phyloP scores from a whole-genome alignment of 2,797 vertebrate species.

The Megaceryle alcyon region DNA sequence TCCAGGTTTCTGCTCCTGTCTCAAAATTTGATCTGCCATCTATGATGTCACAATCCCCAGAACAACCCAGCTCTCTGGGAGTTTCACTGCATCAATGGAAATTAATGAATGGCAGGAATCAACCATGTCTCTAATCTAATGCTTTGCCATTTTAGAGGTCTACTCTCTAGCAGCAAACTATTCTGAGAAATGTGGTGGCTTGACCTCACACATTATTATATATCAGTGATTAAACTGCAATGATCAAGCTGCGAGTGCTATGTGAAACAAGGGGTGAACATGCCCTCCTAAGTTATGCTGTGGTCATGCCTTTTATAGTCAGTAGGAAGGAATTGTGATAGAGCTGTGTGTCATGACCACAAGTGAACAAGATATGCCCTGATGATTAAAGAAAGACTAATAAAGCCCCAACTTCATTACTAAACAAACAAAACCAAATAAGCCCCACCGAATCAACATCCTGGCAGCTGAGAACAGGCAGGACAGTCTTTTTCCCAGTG shows the following conservation, averaged over 20 bases:
- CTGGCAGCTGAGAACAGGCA: constrained; percentile 12
- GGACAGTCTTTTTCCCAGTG: background rate
- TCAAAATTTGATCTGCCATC: no score
- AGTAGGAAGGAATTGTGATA: background rate
- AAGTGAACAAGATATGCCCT: background rate
- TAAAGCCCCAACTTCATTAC: background rate
- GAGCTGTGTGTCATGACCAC: background rate
- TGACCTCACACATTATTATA: background rate
- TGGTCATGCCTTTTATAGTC: background rate
- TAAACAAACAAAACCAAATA: constrained; percentile 28
- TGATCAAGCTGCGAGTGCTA: background rate
- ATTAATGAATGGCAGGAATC: constrained; percentile 17
- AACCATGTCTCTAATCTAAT: background rate
- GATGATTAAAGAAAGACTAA: constrained; percentile 8
- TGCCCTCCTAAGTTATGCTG: background rate
- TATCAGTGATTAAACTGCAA: background rate
- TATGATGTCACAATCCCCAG: no score
- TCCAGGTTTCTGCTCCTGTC: no score
- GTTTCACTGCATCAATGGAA: constrained; percentile 46
- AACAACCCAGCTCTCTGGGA: no score
- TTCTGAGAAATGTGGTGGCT: background rate
- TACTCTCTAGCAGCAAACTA: background rate
- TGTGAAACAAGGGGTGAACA: background rate
- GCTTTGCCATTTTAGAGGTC: background rate
- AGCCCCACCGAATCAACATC: background rate